Conservation (phyloP, 1,140 invertebrate species). For the Riptortus pedestris region DNA sequence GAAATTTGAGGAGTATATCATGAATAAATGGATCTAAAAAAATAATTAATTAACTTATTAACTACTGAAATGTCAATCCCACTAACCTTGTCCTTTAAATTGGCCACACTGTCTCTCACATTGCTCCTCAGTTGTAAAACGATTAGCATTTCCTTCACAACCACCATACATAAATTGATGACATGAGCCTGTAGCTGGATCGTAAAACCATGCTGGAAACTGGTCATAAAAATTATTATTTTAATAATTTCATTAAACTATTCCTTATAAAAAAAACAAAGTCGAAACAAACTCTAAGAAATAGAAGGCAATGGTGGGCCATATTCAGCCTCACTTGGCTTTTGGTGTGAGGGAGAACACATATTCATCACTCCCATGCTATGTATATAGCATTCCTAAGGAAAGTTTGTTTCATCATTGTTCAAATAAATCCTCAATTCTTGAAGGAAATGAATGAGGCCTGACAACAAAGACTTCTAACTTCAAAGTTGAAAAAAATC, state of each 20-base stretch:
- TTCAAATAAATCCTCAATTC: too few relatives aligned
- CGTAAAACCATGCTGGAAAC: slow-evolving; percentile 49
- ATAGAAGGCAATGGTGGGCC: neutral
- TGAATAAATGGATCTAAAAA: neutral
- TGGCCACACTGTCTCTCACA: slow-evolving; percentile 68
- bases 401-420: too few relatives aligned
- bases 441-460: too few relatives aligned
- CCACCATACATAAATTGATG: slow-evolving; percentile 66
- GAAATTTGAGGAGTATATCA: neutral
- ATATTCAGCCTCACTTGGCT: neutral
- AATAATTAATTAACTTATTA: neutral
- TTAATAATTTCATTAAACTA: too few relatives aligned
- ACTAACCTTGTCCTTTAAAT: slow-evolving; percentile 56
- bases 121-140: slow-evolving; percentile 66
- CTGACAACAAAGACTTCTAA: too few relatives aligned
- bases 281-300: neutral
- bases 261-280: too few relatives aligned
- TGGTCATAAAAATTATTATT: too few relatives aligned
- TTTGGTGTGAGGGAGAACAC: too few relatives aligned
- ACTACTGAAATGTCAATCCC: slow-evolving; percentile 24
- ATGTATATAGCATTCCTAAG: too few relatives aligned
- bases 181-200: slow-evolving; percentile 47
- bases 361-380: too few relatives aligned
- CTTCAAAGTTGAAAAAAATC: too few relatives aligned
- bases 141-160: slow-evolving; percentile 74